These are phyloP conservation scores for Cranoglanis bouderius DNA, from an alignment of 2,113 vertebrate genomes.

Conservation along the genomic window DNA sequence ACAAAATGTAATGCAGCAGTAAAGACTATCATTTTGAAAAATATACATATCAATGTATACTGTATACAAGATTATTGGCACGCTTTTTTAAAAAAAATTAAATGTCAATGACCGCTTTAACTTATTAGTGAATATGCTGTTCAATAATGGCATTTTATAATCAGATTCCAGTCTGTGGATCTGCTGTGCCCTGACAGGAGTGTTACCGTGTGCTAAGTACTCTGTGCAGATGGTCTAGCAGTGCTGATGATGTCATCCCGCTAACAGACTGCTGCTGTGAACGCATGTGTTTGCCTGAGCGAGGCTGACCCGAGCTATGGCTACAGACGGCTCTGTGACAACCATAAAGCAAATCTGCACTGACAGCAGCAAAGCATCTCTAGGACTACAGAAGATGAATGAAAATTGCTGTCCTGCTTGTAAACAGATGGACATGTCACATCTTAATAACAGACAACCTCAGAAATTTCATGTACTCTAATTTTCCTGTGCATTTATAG, in stretches of 20 bases:
- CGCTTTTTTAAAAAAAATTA: background rate
- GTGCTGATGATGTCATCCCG: background rate
- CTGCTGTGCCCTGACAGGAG: background rate
- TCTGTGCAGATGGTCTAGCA: background rate
- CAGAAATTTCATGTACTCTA: background rate
- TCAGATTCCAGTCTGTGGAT: background rate
- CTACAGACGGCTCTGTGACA: background rate
- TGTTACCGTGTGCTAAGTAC: background rate
- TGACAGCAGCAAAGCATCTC: constrained; percentile 40
- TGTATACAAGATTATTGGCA: background rate
- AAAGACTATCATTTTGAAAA: background rate
- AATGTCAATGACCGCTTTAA: background rate
- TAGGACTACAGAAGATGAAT: background rate
- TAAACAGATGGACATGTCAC: background rate
- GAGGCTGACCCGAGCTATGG: constrained; percentile 7
- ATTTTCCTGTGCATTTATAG: background rate
- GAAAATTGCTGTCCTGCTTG: constrained; percentile 4
- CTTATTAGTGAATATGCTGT: background rate
- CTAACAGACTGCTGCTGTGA: background rate
- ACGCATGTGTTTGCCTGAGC: constrained; percentile 1
- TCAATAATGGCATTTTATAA: background rate
- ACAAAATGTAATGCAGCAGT: background rate
- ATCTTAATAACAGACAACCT: background rate
- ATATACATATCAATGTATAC: background rate
- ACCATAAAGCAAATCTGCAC: constrained; percentile 28